Base-by-base conservation (phyloP, 2,113 vertebrate species). In the Hippocampus abdominalis region DNA sequence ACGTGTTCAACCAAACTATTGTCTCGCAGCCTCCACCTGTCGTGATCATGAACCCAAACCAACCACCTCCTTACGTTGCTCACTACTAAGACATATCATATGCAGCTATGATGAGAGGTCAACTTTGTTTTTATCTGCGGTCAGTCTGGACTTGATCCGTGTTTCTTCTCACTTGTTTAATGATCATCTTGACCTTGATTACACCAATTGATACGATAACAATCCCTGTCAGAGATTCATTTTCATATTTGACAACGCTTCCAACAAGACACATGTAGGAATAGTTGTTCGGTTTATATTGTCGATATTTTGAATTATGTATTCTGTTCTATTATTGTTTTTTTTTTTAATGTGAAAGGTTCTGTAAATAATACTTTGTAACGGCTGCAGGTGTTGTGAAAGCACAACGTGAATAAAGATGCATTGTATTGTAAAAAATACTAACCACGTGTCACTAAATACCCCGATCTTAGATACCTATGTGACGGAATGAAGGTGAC, bases 1-100 rank as follows among this genome's bases (percentile, higher is more conserved):
- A 56, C 0, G 12, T 70, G 8, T 16, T 49, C 1, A 3, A 13
- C 23, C 56, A 27, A 29, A 49, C 1, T 10, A 0, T 70, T 0
- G 0, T 88, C 15, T 76, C 73, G 20, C 84, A 87, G 75, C 84
- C 82, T 1, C 5, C 16, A 23, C 49, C 69, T 8, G 0, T 46
- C 18, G 3, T 64, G 39, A 68, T 61, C 21, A 10, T 44, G 8
- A 44, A 3, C 1, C 27, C 27, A 18, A 32, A 8, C 1, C 57
- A 36, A 3, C 29, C 21, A 25, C 23, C 21, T 32, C 0, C 4
- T 18, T 20, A 11, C 0, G 8, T 9, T 2, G 0, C 56, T 23
- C 12, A 0, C 51, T 21, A 70, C 3, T 48, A 23, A 10, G 3
- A 11, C 0, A 8, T 2, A 46, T 0, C 40, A 18, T 12, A 46